phyloP scores from a whole-genome alignment of 2,888 invertebrate genomes.

The Tholera decimalis region DNA sequence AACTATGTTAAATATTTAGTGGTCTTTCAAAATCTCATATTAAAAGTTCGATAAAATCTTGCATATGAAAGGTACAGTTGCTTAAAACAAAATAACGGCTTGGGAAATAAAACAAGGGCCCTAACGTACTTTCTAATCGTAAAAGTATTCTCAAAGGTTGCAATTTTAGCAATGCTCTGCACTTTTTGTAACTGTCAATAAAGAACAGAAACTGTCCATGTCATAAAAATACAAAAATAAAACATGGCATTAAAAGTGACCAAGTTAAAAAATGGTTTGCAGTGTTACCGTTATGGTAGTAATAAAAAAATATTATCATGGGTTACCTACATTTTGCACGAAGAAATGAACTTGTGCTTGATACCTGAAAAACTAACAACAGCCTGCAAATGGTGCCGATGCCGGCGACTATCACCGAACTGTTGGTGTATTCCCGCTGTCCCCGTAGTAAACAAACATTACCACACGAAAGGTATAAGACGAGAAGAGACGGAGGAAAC shows the following conservation, averaged over 20 bases:
- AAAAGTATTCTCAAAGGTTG: constrained; percentile 67
- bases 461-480: no score
- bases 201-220: constrained; percentile 40
- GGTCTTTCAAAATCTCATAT: neutral
- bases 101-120: constrained; percentile 41
- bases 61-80: neutral
- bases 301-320: constrained; percentile 13
- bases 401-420: no score
- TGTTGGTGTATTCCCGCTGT: no score
- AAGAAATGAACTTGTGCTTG: neutral
- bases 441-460: no score
- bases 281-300: constrained; percentile 37
- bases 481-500: no score
- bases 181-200: constrained; percentile 44
- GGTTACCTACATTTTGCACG: neutral
- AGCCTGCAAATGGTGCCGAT: no score
- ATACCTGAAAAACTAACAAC: no score
- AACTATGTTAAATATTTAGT: fast-evolving
- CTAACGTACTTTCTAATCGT: constrained; percentile 74
- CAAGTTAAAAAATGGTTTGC: constrained; percentile 28
- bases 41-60: neutral
- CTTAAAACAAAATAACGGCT: neutral
- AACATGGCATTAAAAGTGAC: constrained; percentile 1
- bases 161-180: constrained; percentile 68
- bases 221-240: constrained; percentile 41